Conservation (phyloP, 2,113 vertebrate genomes). For the Megaptera novaeangliae region DNA sequence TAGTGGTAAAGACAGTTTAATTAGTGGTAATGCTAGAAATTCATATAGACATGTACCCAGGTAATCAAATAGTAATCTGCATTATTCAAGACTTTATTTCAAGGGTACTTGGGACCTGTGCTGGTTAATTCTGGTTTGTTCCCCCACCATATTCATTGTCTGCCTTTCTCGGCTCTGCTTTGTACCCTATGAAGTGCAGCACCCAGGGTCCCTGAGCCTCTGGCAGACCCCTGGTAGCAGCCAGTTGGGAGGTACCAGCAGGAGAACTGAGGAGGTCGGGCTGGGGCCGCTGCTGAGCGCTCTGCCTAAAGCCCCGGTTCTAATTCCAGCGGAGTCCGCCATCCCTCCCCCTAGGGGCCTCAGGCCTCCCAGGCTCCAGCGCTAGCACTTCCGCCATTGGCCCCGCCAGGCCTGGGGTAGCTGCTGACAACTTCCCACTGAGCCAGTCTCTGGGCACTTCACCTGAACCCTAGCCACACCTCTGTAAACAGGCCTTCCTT, state of each 20-base stretch:
- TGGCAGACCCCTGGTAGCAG: neutral
- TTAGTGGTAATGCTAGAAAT: neutral
- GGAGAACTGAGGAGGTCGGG: no score
- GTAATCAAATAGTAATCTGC: neutral
- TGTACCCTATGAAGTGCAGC: neutral
- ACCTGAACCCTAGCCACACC: neutral
- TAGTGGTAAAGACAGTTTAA: neutral
- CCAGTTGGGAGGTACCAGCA: neutral
- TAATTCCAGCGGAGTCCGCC: neutral
- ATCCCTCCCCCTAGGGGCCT: no score
- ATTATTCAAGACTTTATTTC: neutral
- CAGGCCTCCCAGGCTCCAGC: no score
- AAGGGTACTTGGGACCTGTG: neutral
- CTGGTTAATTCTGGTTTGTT: neutral
- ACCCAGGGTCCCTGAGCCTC: rapidly evolving
- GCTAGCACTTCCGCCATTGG: neutral
- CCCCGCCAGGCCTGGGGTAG: neutral
- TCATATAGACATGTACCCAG: neutral
- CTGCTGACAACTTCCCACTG: neutral
- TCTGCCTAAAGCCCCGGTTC: neutral
- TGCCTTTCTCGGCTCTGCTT: neutral
- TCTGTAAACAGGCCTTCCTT: neutral
- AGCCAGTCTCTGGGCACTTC: neutral
- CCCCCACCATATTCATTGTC: neutral
- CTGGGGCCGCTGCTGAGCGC: rapidly evolving